Percentiles rank a stretch among this genome's conserved stretches.
phyloP scores from a whole-genome alignment of 2,888 invertebrate genomes.

The Troides oblongomaculatus region DNA sequence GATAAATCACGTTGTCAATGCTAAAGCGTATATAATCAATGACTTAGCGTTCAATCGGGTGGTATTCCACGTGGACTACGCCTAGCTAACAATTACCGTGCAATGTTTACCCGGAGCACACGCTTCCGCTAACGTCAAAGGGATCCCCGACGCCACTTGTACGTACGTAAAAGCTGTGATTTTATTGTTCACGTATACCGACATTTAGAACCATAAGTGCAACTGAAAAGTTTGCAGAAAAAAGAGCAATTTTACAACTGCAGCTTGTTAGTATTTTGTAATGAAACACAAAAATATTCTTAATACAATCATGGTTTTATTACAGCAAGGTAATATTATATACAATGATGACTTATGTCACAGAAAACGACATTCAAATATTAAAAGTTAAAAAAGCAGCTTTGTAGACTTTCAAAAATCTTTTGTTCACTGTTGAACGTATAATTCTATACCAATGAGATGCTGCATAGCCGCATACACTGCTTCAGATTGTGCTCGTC shows the following conservation, averaged over 20 bases:
- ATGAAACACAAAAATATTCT: not conserved
- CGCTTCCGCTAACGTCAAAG: slow-evolving; percentile 5
- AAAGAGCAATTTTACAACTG: not conserved
- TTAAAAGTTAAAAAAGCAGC: too few species aligned
- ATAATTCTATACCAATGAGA: too few species aligned
- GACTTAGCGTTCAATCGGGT: not conserved
- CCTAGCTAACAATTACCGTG: slow-evolving; percentile 6
- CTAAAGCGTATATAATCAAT: not conserved
- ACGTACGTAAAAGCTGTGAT: slow-evolving; percentile 1
- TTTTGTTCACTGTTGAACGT: too few species aligned
- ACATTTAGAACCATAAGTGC: not conserved
- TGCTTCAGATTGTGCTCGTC: too few species aligned
- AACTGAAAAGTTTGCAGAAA: not conserved
- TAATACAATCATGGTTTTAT: too few species aligned
- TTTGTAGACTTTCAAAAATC: too few species aligned
- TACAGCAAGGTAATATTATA: too few species aligned
- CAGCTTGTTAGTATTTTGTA: not conserved
- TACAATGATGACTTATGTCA: too few species aligned
- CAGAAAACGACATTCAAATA: too few species aligned
- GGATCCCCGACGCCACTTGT: slow-evolving; percentile 4
- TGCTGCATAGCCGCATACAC: too few species aligned
- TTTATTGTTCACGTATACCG: slow-evolving; percentile 5
- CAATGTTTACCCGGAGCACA: slow-evolving; percentile 6
- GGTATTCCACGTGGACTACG: not conserved
- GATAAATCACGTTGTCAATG: not conserved